Evolutionary conservation across 2,888 invertebrate species (phyloP), one percentile per base, ranked within the genome.

Genomic region (Dryococelus australis): DNA sequence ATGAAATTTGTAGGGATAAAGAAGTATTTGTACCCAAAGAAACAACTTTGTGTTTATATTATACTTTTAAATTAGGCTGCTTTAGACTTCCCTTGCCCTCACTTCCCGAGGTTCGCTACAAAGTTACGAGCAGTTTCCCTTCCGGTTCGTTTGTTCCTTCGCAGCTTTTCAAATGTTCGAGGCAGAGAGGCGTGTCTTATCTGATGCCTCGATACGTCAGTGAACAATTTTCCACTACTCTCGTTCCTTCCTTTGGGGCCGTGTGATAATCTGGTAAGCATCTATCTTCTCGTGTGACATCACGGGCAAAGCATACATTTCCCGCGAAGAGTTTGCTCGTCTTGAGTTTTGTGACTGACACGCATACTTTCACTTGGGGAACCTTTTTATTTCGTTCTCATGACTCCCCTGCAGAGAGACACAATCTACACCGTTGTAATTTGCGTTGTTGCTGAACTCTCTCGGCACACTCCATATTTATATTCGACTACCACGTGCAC

Each of bases 41-140:
- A 65, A 65, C 20, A 65, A 65, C 24, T n/a, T 65, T 65, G 65
- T 65, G 65, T 65, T 65, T 65, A 24, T 65, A 65, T 65, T 65
- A 65, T 65, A 65, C 65, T 65, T 65, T 65, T 65, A 65, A 65
- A 65, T 65, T 65, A 3, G 65, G 65, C 65, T 65, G 65, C 65
- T 65, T 65, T 65, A 3, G 65, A 65, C 65, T 20, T 65, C 24
- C 6, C 65, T 65, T 65, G 6, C 65, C 65, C n/a, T n/a, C 8
- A 8, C 6, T 65, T 65, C 16, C 24, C 65, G 65, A 65, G 3
- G 65, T 65, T 24, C 65, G 65, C 65, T 65, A 65, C 65, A 65
- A 65, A 65, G 65, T 65, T 65, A 20, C 24, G 65, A 5, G 65
- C 10, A 16, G 65, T 65, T 65, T 65, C 65, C 65, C 8, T 65